Evolutionary conservation across 2,888 invertebrate genomes (phyloP), one percentile per base, ranked within the genome.

Genomic region (Notodonta dromedarius): DNA sequence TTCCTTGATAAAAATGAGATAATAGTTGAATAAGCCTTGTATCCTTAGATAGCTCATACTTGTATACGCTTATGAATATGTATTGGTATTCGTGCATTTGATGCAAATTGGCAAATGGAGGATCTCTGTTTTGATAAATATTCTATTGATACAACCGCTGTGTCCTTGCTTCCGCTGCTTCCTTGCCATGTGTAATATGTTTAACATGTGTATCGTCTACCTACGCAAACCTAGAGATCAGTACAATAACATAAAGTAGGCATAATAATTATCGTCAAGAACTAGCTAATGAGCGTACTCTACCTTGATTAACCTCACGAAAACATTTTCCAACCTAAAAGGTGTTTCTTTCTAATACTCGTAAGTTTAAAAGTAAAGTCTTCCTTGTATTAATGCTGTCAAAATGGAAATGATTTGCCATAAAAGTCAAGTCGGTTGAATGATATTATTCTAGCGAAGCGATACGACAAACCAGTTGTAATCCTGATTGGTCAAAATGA

Each of bases 101-200:
- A 59, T 58, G 63, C 56, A 24, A 63, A 61, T 5, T 60, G 54
- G 44, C 61, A 48, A 40, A 62, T 54, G 44, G 52, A 58, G 56
- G 58, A 51, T 56, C 54, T 60, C 62, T 55, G 65, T 57, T 57
- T 57, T 51, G 58, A 69, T 69, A 66, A 63, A 66, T 62, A 66
- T 58, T 59, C 55, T 71, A 64, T 56, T 60, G 62, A 63, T 59
- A 63, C 60, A 54, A 58, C 61, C 74, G 75, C 60, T 66, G 69
- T 65, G 65, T 63, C 65, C 70, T 72, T 73, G 67, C 56, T n/a
- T n/a, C n/a, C n/a, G n/a, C n/a, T n/a, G n/a, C n/a, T n/a, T n/a
- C n/a, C n/a, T n/a, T 60, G 57, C 60, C 75, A 69, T 63, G 65
- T 67, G 69, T 52, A 24, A 69, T 63, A 63, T 67, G 35, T 59